Base-by-base conservation (phyloP, 2,113 vertebrate genomes). In the Tyto alba region DNA sequence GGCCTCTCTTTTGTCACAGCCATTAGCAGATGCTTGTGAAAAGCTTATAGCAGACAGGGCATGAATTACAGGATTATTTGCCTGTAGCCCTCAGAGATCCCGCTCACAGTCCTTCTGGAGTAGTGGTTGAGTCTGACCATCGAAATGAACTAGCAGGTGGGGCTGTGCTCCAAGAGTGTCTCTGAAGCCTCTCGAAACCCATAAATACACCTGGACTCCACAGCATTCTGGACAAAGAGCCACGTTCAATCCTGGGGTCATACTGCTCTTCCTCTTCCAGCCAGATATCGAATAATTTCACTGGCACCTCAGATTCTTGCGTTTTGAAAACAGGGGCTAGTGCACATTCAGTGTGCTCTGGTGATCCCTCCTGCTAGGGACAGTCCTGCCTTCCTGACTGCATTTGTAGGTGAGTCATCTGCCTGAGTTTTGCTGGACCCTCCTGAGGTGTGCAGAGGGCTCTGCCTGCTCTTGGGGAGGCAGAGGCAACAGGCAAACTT, bases 391-490 rank as follows among this genome's bases (percentile, higher is more conserved):
- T 64, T 56, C 53, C 43, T 36, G 68, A 22, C 5, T n/a, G 59
- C 21, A 13, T 22, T 41, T 67, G 29, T 21, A 57, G 76, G 13
- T 0, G 1, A 47, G 19, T 17, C 4, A 8, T 66, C 41, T 53
- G 38, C 60, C 43, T 20, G 43, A 20, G 26, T 56, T 79, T 36
- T 88, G 15, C 59, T n/a, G 34, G 43, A n/a, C 30, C 7, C 45
- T 71, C 9, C 0, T 0, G 0, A 50, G 17, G 9, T 6, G 6
- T 45, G 30, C 27, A 47, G 19, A 45, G 23, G 41, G 16, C 18
- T 73, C 75, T 56, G 43, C 43, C 36, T 43, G 29, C 43, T 68
- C 23, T 13, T 10, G 2, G 21, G 38, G 34, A 40, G 36, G 34
- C 55, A 47, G 71, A 56, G 11, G 19, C 40, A 71, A 63, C 50